Evolutionary conservation across 2,113 vertebrate genomes (phyloP).

Genomic region (Hippocampus comes): DNA sequence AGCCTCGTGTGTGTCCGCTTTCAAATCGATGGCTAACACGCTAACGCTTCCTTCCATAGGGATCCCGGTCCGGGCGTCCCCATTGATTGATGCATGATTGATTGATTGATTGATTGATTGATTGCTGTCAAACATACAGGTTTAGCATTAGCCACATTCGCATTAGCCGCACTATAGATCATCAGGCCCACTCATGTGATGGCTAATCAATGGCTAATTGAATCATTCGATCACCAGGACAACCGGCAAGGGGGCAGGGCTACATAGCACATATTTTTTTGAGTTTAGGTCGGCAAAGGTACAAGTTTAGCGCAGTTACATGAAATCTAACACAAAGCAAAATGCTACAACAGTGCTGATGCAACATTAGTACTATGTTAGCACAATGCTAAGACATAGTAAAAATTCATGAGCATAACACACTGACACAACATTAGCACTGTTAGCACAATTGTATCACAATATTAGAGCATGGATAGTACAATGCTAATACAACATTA

Average conservation of each 20-base stretch:
- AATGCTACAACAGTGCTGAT: too few relatives aligned
- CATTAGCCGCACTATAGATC: background rate
- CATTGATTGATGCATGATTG: background rate
- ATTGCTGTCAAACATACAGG: background rate
- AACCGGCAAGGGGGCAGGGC: background rate
- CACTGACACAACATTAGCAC: too few relatives aligned
- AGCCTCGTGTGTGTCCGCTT: background rate
- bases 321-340: background rate
- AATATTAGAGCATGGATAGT: too few relatives aligned
- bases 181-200: background rate
- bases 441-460: too few relatives aligned
- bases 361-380: too few relatives aligned
- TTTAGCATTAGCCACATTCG: slow-evolving; percentile 6
- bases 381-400: too few relatives aligned
- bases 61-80: too few relatives aligned
- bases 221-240: background rate
- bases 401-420: too few relatives aligned
- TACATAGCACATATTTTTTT: background rate
- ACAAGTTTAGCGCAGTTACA: background rate
- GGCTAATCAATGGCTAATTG: slow-evolving; percentile 5
- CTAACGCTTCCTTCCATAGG: background rate
- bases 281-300: background rate
- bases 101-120: background rate
- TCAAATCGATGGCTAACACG: background rate
- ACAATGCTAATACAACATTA: too few relatives aligned